Base-by-base conservation (phyloP, 2,888 invertebrate species). In the Trichacis sp. region DNA sequence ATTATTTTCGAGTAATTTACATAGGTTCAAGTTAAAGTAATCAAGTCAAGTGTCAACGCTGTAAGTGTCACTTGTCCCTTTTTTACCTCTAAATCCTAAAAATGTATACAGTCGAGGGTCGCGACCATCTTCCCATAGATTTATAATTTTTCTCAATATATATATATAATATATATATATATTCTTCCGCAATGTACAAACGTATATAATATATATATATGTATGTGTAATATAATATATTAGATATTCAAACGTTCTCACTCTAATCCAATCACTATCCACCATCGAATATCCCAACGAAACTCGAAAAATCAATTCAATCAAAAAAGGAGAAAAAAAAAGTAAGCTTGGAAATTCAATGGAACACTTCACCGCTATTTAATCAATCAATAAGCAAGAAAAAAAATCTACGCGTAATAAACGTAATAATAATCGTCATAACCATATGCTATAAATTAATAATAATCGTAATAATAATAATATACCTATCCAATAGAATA, bases 401-500 rank as follows among this genome's bases (percentile, higher is more conserved):
- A n/a, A n/a, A n/a, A 33, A 33, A 51, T 59, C 59, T 59, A 59
- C 49, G 42, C 19, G 11, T 11, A 19, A 64, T 60, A 49, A 48
- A 54, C 11, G 20, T 60, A 45, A 56, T 60, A 60, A 56, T 59
- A 14, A 49, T 40, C 42, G 50, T 53, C 60, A 68, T 64, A 63
- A 70, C 53, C 64, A 68, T 60, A 65, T 65, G 58, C 59, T 65
- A 68, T 68, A 64, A 70, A 69, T 63, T 69, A 72, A 73, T 74
- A 72, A 71, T 70, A 68, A 72, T 68, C 60, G 68, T 72, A 72
- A 63, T 58, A 50, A 56, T 56, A 42, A 63, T 58, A 67, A 77
- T 82, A 83, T 78, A 82, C 74, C 77, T 83, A 83, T 82, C 74
- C 64, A 81, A 84, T 83, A 82, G 77, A 84, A 84, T 82, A 81